Base-by-base conservation (phyloP, 2,888 invertebrate species). In the Pristionchus mayeri region DNA sequence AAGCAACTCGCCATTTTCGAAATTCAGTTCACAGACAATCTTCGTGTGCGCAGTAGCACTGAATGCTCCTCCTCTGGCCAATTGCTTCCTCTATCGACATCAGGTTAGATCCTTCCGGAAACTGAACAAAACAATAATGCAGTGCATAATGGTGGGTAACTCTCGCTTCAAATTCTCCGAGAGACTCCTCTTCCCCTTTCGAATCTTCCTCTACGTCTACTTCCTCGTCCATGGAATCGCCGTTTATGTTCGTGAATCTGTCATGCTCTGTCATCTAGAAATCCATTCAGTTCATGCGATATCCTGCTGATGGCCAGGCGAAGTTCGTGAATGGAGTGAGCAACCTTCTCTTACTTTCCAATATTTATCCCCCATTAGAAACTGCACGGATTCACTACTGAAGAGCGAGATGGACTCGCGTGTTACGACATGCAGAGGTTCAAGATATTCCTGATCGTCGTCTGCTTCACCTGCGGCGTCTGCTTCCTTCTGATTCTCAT, bases 21-120 rank as follows among this genome's bases (percentile, higher is more conserved):
- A 4, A 7, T 0, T 50, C 13, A 1, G 3, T 27, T 76, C 27
- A 2, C 24, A 76, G 76, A 76, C 76, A 3, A 76, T 76, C 2
- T 76, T 76, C 30, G 76, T 76, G 0, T 76, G 76, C 27, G 76
- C 48, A 48, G 76, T 76, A 6, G 76, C 76, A 48, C 16, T 76
- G 48, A 76, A 76, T 76, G 76, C 76, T 11, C 76, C 76, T 13
- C 76, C 76, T 3, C 48, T 76, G 13, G 50, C 48, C 16, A 76
- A 37, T 76, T 76, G 76, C n/a, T 76, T 76, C 48, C 44, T 76
- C 3, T 76, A 76, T 50, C 24, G 76, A 76, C 76, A 76, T 37
- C 76, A 76, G 37, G 76, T 76, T 44, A 18, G 24, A 2, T 76
- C 6, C 0, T 27, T 76, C 18, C 16, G 11, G 37, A 37, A 34